Conservation (phyloP, 2,888 invertebrate genomes). For the Piscicola geometra region DNA sequence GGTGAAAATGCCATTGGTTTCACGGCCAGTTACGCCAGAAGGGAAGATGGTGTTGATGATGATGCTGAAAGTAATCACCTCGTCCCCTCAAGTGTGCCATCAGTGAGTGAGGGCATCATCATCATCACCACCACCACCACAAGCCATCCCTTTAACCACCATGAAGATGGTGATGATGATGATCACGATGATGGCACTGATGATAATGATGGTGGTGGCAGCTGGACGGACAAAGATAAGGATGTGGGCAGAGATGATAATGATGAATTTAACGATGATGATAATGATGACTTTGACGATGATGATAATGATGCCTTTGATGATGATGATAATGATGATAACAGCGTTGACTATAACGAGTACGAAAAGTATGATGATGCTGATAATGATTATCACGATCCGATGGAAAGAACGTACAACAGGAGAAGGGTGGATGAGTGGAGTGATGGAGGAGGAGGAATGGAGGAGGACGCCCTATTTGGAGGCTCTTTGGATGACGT, state of each 20-base stretch:
- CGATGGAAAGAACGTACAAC: background rate
- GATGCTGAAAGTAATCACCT: background rate
- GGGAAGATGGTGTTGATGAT: too few relatives aligned
- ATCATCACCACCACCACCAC: too few relatives aligned
- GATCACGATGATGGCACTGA: background rate
- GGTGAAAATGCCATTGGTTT: background rate
- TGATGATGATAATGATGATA: slow-evolving; percentile 9
- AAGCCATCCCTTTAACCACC: background rate
- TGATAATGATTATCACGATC: background rate
- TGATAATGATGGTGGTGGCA: background rate
- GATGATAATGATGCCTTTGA: background rate
- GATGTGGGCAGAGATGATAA: background rate
- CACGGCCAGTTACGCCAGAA: too few relatives aligned
- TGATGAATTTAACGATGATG: slow-evolving; percentile 8
- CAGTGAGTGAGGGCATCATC: too few relatives aligned
- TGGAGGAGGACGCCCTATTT: too few relatives aligned
- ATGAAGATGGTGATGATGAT: slow-evolving; percentile 18
- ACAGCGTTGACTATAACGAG: background rate
- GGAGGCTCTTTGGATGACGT: too few relatives aligned
- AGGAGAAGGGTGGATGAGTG: background rate
- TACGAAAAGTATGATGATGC: background rate
- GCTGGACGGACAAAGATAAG: background rate
- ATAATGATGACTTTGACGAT: background rate
- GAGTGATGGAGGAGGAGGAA: background rate
- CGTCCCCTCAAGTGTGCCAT: too few relatives aligned